phyloP scores from a whole-genome alignment of 2,888 invertebrate species.

The Spialia ferax region DNA sequence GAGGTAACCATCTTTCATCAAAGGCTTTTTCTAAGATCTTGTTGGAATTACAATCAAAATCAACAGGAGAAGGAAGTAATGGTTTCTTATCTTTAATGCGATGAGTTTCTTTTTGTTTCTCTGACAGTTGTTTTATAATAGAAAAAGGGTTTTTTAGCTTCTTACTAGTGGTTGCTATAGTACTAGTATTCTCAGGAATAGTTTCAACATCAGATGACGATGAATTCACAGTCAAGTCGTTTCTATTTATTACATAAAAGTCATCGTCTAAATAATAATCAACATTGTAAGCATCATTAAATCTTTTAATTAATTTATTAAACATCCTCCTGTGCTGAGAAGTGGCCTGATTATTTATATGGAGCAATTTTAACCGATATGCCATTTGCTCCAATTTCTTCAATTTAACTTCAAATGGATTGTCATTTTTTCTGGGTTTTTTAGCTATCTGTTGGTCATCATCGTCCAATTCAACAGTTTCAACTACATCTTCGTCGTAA shows the following conservation, averaged over 20 bases:
- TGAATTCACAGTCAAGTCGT: constrained; percentile 63
- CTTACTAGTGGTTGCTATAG: constrained; percentile 52
- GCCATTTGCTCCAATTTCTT: constrained; percentile 62
- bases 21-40: constrained; percentile 53
- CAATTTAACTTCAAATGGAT: constrained; percentile 60
- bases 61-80: constrained; percentile 5
- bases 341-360: constrained; percentile 56
- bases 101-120: constrained; percentile 49
- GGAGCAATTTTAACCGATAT: constrained; percentile 59
- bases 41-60: constrained; percentile 34
- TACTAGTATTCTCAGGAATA: constrained; percentile 53
- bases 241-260: constrained; percentile 64
- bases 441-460: constrained; percentile 62
- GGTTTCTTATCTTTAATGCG: constrained; percentile 48
- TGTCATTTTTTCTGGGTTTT: constrained; percentile 52
- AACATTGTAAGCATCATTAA: constrained; percentile 69
- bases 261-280: constrained; percentile 65
- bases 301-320: constrained; percentile 67
- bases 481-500: constrained; percentile 60
- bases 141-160: constrained; percentile 74
- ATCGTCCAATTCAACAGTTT: constrained; percentile 71
- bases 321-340: constrained; percentile 68
- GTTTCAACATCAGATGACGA: constrained; percentile 68
- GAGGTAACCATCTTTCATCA: constrained; percentile 64
- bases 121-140: constrained; percentile 64